Base-by-base conservation (phyloP, 2,113 vertebrate species). In the Zeus faber region DNA sequence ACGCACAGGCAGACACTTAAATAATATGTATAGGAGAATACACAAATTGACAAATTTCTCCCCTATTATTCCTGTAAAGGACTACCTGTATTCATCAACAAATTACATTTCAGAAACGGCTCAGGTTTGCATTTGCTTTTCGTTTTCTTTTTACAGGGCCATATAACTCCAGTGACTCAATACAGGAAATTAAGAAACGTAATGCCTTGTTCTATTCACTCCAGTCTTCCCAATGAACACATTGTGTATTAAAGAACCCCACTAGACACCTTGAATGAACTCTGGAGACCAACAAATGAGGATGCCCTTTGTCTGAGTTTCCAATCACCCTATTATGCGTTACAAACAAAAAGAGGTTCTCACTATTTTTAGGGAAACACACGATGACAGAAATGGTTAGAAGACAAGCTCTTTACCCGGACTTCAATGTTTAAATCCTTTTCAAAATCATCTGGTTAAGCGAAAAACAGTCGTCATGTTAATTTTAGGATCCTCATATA, bases 111-210 rank as follows among this genome's bases (percentile, higher is more conserved):
- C 37, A 22, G 25, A 29, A 44, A 45, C 65, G 79, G 78, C 84
- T 84, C 80, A 83, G 74, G 49, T 83, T 62, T 69, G 81, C 81
- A 70, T 65, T 53, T 76, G 71, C 66, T 69, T 80, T n/a, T n/a
- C n/a, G n/a, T n/a, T n/a, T n/a, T n/a, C n/a, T n/a, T n/a, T n/a
- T 74, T 25, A 69, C 49, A 49, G 70, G 62, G 65, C 64, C 48
- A 77, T 72, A 23, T 25, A 76, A 69, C 66, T 83, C 74, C 80
- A 85, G 78, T 83, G 80, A 84, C 50, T 67, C 45, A 67, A 72
- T 27, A 74, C 49, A 73, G 47, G 67, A 67, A 60, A 63, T 17
- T 67, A 65, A 41, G 6, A 20, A 41, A 41, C 2, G 4, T 1
- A 41, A 41, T 9, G 20, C 9, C 14, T 17, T 3, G 10, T 2